phyloP scores from a whole-genome alignment of 2,113 vertebrate genomes.

The Dunckerocampus dactyliophorus region DNA sequence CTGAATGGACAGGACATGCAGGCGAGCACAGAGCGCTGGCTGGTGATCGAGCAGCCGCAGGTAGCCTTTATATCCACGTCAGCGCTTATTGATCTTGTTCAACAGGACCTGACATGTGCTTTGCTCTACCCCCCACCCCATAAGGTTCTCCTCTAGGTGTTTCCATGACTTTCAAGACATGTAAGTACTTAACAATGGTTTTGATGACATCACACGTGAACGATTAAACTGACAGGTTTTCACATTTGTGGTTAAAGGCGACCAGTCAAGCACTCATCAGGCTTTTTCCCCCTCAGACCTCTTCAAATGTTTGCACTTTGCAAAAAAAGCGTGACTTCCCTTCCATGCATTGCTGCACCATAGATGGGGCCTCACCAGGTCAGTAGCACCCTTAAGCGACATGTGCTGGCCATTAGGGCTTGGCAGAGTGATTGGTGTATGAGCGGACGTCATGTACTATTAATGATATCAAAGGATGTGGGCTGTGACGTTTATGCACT shows the following conservation, averaged over 20 bases:
- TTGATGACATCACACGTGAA: neutral
- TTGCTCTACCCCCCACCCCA: neutral
- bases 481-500: conserved; percentile 64
- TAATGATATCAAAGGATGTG: conserved; percentile 25
- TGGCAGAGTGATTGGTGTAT: too few relatives aligned
- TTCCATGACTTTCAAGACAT: conserved; percentile 7
- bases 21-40: conserved; percentile 85
- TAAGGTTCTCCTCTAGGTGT: conserved; percentile 45
- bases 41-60: conserved; percentile 80
- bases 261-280: conserved; percentile 28
- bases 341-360: conserved; percentile 3
- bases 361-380: neutral
- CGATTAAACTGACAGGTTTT: neutral
- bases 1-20: conserved; percentile 88
- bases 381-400: neutral
- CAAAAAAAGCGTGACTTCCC: conserved; percentile 20
- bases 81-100: neutral
- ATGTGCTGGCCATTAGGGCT: conserved; percentile 31
- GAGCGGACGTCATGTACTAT: conserved; percentile 12
- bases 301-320: conserved; percentile 49
- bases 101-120: neutral
- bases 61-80: conserved; percentile 16
- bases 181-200: neutral
- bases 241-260: conserved; percentile 15
- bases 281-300: conserved; percentile 19